phyloP scores from a whole-genome alignment of 2,113 vertebrate species.

The Ptychochromis oligacanthus region DNA sequence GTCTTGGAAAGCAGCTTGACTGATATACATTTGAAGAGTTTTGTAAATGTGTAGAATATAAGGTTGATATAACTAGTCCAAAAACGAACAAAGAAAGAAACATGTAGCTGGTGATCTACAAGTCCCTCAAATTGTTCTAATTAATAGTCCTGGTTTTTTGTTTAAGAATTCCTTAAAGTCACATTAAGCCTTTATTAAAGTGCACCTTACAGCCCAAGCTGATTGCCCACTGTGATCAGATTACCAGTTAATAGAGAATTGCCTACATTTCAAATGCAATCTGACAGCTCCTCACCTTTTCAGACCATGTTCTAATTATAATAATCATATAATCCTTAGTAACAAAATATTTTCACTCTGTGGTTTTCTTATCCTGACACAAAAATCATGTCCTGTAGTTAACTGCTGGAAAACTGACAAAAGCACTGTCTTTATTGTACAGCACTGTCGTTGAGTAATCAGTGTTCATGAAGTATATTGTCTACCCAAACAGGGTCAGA shows the following conservation, averaged over 20 bases:
- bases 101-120: no score
- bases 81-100: background rate
- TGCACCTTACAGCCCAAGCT: background rate
- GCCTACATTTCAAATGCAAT: background rate
- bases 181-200: background rate
- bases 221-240: background rate
- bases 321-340: background rate
- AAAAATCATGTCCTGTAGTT: background rate
- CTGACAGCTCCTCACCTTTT: background rate
- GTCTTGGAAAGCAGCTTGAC: background rate
- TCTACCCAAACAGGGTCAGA: background rate
- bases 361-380: background rate
- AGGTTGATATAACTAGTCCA: background rate
- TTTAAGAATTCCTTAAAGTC: background rate
- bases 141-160: background rate
- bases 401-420: background rate
- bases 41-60: background rate
- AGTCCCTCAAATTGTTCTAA: background rate
- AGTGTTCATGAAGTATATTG: background rate
- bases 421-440: background rate
- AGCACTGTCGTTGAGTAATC: background rate
- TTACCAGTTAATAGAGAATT: background rate
- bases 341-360: background rate
- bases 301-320: background rate
- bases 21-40: background rate